These are phyloP conservation scores for Oceanodroma leucorhoa DNA, from an alignment of 2,797 vertebrate genomes.

Conservation along the genomic window DNA sequence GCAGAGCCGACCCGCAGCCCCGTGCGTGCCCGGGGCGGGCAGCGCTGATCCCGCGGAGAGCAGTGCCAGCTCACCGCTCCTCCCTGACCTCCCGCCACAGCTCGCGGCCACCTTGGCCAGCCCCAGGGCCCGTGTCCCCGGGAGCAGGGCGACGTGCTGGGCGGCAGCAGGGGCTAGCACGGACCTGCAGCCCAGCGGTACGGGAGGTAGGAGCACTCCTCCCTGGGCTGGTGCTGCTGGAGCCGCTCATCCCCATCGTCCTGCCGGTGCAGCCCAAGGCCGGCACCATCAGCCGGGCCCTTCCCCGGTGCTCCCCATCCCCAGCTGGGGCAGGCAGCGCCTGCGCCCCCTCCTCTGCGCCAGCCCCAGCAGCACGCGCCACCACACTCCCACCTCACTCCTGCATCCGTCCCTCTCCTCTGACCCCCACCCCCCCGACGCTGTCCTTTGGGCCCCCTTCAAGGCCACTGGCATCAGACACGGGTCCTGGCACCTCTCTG, in stretches of 20 bases:
- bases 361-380: background rate
- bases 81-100: rapidly evolving
- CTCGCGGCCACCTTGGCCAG: rapidly evolving
- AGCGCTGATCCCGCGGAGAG: rapidly evolving
- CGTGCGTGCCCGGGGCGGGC: rapidly evolving
- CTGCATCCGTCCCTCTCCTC: background rate
- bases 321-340: background rate
- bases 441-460: background rate
- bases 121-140: rapidly evolving
- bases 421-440: rapidly evolving
- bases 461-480: background rate
- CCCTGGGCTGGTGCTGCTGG: background rate
- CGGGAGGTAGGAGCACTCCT: background rate
- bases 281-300: background rate
- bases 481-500: background rate
- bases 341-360: background rate
- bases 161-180: rapidly evolving
- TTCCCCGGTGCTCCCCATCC: background rate
- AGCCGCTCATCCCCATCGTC: rapidly evolving
- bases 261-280: background rate
- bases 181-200: background rate
- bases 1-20: background rate
- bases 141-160: background rate
- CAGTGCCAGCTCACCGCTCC: background rate
- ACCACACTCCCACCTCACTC: rapidly evolving